These are phyloP conservation scores for Cololabis saira DNA, from an alignment of 2,113 vertebrate species.

Conservation along the genomic window DNA sequence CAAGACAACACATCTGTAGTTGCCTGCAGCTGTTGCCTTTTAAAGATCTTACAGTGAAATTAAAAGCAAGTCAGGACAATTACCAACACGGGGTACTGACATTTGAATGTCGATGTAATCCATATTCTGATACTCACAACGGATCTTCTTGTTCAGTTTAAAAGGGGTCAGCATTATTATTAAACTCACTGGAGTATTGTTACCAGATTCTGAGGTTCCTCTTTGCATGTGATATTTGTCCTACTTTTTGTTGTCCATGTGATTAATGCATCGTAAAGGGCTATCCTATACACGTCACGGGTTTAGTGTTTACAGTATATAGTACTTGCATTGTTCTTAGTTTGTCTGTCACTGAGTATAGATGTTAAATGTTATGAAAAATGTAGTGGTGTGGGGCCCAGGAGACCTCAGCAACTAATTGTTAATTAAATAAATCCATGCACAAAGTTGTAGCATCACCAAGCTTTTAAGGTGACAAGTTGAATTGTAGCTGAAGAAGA, in stretches of 20 bases:
- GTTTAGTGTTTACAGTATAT: neutral
- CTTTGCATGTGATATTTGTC: neutral
- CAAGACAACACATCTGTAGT: neutral
- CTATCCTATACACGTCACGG: neutral
- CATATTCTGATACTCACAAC: neutral
- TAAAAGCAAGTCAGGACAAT: conserved; percentile 4
- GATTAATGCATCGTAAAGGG: neutral
- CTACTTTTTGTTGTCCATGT: too few relatives aligned
- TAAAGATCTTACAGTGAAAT: neutral
- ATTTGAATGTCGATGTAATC: conserved; percentile 4
- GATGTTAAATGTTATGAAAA: too few relatives aligned
- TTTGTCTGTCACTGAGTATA: too few relatives aligned
- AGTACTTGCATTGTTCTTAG: neutral
- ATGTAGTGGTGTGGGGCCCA: too few relatives aligned
- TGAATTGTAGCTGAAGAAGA: too few relatives aligned
- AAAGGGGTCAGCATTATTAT: neutral
- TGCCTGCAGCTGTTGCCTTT: neutral
- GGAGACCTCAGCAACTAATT: too few relatives aligned
- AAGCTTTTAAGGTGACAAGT: too few relatives aligned
- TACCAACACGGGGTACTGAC: conserved; percentile 13
- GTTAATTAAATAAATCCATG: too few relatives aligned
- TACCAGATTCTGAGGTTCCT: neutral
- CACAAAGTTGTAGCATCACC: too few relatives aligned
- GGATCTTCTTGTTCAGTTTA: neutral
- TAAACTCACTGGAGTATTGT: conserved; percentile 1